These are phyloP conservation scores for Iselma pallidipennis DNA, from an alignment of 2,888 invertebrate genomes.

Conservation along the genomic window DNA sequence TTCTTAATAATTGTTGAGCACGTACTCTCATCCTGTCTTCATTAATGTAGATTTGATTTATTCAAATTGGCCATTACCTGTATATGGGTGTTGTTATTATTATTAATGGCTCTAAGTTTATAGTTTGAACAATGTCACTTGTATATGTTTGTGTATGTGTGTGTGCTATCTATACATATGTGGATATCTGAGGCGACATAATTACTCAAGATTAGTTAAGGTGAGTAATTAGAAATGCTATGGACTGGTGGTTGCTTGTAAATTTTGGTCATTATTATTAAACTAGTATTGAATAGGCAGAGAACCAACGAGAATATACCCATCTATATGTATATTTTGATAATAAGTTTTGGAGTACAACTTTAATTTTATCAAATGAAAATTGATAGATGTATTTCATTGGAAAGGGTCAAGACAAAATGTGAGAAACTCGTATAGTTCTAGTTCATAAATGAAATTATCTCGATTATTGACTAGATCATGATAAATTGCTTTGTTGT, in stretches of 20 bases:
- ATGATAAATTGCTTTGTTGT: neutral
- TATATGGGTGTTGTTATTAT: slow-evolving; percentile 36
- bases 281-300: too few species aligned
- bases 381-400: neutral
- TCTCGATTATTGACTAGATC: neutral
- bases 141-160: neutral
- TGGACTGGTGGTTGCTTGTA: too few species aligned
- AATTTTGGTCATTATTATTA: neutral
- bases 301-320: too few species aligned
- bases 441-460: neutral
- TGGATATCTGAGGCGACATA: slow-evolving; percentile 31
- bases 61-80: slow-evolving; percentile 42
- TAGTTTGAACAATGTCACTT: neutral
- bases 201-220: slow-evolving; percentile 49
- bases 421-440: neutral
- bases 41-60: slow-evolving; percentile 48
- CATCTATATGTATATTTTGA: too few species aligned
- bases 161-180: slow-evolving; percentile 20
- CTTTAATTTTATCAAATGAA: neutral
- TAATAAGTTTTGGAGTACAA: too few species aligned
- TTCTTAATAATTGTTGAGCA: neutral
- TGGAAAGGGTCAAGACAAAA: neutral
- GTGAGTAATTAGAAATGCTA: slow-evolving; percentile 18
- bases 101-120: slow-evolving; percentile 41
- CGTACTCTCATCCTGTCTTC: slow-evolving; percentile 16